Percentiles rank a stretch among this genome's conserved stretches.
phyloP scores from a whole-genome alignment of 2,797 vertebrate species.

The Molossus alvarezi region DNA sequence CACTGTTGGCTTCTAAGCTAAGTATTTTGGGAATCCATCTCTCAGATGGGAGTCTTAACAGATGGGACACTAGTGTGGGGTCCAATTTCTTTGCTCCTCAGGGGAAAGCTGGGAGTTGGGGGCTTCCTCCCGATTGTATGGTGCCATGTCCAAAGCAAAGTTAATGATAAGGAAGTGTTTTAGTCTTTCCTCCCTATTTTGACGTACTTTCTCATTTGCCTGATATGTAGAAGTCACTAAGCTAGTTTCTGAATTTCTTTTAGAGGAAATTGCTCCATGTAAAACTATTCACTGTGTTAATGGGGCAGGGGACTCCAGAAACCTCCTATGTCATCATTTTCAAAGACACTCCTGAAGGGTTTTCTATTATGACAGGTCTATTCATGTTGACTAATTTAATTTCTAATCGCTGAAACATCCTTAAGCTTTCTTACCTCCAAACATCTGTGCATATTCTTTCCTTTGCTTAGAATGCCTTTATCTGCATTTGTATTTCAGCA shows the following conservation, averaged over 20 bases:
- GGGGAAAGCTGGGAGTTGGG: background rate
- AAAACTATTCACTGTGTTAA: background rate
- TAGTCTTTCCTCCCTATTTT: background rate
- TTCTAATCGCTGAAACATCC: background rate
- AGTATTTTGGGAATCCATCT: background rate
- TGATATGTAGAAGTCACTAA: background rate
- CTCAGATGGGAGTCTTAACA: too few relatives aligned
- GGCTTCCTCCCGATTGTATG: background rate
- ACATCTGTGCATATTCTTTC: background rate
- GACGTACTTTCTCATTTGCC: background rate
- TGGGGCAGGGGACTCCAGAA: background rate
- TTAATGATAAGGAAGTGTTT: background rate
- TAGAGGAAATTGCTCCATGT: background rate
- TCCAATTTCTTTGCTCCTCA: background rate
- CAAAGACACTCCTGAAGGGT: background rate
- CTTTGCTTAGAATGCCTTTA: background rate
- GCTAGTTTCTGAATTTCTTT: conserved; percentile 27
- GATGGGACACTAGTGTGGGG: background rate
- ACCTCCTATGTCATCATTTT: background rate
- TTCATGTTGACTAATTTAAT: conserved; percentile 1
- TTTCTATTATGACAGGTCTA: background rate
- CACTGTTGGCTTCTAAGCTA: background rate
- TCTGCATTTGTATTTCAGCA: background rate
- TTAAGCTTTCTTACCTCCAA: background rate
- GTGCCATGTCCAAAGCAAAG: background rate